Evolutionary conservation across 2,888 invertebrate species (phyloP), one percentile per base, ranked within the genome.

Genomic region (Amiota mariae): DNA sequence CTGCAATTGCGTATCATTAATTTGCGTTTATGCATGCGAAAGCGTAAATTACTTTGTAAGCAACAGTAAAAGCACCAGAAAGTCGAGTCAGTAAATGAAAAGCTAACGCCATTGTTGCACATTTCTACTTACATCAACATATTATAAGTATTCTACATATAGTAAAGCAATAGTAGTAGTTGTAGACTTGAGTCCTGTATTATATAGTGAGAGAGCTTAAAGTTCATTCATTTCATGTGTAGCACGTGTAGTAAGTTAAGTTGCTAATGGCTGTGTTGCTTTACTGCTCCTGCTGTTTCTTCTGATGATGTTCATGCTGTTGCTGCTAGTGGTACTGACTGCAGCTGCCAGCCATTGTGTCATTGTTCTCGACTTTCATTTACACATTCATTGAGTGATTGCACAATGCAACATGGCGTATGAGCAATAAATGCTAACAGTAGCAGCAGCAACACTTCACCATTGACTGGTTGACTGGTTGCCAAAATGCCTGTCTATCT

Each of bases 1-100:
- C 85, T 85, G 82, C 85, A 85, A 86, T 85, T 86, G 85, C 85
- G 84, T 85, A 82, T 85, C 85, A 85, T 86, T 86, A 86, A 86
- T 86, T 86, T 86, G 82, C 80, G 84, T 80, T 85, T 84, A 77
- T 75, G 75, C 70, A 49, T 85, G 78, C 80, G 79, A 85, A 84
- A 83, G 85, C 84, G 85, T 76, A 78, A 78, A 78, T 80, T 80
- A 80, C 79, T 79, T 75, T 70, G 63, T 81, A 81, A 77, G 73
- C 72, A 75, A 70, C 70, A 67, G 24, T 36, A 75, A 56, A 77
- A 80, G 83, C 80, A 77, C 78, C 79, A 74, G 9, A n/a, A 18
- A 61, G 8, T 36, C 36, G 36, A 36, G 36, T 36, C 36, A 4
- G 36, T 36, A 36, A 36, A 36, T 36, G 36, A 36, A 36, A 36